These are phyloP conservation scores for Elanus axillaris DNA, from an alignment of 2,113 vertebrate genomes.

Conservation along the genomic window DNA sequence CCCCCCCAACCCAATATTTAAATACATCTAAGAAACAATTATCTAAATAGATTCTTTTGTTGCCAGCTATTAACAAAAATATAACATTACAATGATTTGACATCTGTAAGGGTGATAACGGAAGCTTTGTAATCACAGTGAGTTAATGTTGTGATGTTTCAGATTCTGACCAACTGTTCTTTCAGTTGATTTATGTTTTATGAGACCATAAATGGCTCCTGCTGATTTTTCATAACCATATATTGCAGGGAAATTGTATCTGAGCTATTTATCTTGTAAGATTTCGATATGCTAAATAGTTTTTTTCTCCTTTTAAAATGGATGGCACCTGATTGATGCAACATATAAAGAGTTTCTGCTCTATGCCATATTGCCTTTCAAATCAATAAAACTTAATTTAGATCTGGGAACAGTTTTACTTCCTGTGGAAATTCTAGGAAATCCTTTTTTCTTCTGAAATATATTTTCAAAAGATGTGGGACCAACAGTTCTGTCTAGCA, in stretches of 20 bases:
- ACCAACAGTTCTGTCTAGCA: background rate
- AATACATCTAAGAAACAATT: background rate
- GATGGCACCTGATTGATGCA: background rate
- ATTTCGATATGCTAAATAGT: background rate
- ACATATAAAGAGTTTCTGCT: background rate
- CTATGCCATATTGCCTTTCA: background rate
- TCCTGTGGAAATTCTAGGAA: background rate
- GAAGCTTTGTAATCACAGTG: background rate
- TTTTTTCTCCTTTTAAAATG: background rate
- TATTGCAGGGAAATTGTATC: background rate
- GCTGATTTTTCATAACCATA: conserved; percentile 12
- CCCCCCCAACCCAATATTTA: background rate
- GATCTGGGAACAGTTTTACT: background rate
- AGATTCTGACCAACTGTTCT: background rate
- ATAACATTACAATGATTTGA: background rate
- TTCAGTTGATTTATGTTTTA: conserved; percentile 16
- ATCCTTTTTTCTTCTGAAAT: background rate
- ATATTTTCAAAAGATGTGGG: background rate
- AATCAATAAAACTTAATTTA: background rate
- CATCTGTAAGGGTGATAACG: background rate
- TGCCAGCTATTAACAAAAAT: background rate
- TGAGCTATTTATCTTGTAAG: conserved; percentile 18
- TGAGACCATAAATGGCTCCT: conserved; percentile 28
- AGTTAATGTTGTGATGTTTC: background rate
- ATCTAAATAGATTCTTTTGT: background rate